phyloP scores from a whole-genome alignment of 2,888 invertebrate genomes.

The Perizoma flavofasciatum region DNA sequence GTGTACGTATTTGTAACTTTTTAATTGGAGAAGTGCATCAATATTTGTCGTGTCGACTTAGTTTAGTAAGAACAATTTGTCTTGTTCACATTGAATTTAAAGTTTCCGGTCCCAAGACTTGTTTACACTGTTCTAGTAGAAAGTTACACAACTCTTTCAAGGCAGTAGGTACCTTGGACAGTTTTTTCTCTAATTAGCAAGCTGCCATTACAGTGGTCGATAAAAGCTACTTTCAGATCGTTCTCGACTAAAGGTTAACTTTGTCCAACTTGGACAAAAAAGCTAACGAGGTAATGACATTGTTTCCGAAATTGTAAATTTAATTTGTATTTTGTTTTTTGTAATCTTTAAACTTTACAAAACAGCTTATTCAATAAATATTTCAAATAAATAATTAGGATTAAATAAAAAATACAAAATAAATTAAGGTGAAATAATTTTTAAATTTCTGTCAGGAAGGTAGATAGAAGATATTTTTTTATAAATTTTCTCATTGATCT shows the following conservation, averaged over 20 bases:
- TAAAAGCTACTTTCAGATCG: too few relatives aligned
- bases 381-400: conserved; percentile 25
- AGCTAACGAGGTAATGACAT: conserved; percentile 3
- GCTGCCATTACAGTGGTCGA: not conserved
- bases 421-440: not conserved
- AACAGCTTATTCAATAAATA: too few relatives aligned
- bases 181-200: conserved; percentile 21
- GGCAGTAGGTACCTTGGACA: not conserved
- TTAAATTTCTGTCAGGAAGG: too few relatives aligned
- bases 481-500: too few relatives aligned
- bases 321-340: too few relatives aligned
- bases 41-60: conserved; percentile 34
- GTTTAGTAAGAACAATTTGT: conserved; percentile 27
- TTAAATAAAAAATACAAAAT: not conserved
- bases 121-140: conserved; percentile 24
- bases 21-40: conserved; percentile 40
- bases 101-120: conserved; percentile 31
- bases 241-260: not conserved
- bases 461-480: too few relatives aligned
- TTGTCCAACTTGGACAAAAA: conserved; percentile 11
- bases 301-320: too few relatives aligned
- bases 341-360: too few relatives aligned
- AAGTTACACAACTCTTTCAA: conserved; percentile 11
- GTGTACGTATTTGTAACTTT: conserved; percentile 28
- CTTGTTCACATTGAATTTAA: conserved; percentile 29